These are phyloP conservation scores for Urophycis tenuis DNA, from an alignment of 2,797 vertebrate species.

Conservation along the genomic window DNA sequence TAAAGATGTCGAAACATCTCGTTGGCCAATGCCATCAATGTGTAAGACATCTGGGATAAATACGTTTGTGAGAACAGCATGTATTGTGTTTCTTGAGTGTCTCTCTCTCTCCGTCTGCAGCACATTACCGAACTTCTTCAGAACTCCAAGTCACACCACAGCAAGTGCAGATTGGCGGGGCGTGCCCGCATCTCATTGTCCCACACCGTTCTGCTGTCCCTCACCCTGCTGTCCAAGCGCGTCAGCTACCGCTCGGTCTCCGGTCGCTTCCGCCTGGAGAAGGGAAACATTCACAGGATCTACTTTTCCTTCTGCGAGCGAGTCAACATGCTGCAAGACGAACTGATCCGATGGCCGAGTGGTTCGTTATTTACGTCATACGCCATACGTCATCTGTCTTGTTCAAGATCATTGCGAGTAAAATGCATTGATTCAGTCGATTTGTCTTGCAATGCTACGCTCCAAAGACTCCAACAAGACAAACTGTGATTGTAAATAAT, in stretches of 20 bases:
- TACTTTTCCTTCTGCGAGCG: constrained; percentile 73
- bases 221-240: constrained; percentile 64
- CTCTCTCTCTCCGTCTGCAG: constrained; percentile 34
- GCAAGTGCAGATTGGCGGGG: constrained; percentile 58
- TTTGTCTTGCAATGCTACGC: too few relatives aligned
- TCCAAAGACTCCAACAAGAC: not conserved
- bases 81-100: not conserved
- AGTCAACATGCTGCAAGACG: constrained; percentile 56
- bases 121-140: constrained; percentile 65
- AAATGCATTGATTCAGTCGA: not conserved
- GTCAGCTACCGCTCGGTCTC: constrained; percentile 71
- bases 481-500: not conserved
- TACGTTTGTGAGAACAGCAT: not conserved
- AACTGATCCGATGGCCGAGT: constrained; percentile 60
- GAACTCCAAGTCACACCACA: constrained; percentile 51
- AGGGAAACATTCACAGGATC: constrained; percentile 74
- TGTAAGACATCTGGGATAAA: not conserved
- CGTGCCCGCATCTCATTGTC: constrained; percentile 68
- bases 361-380: constrained; percentile 44
- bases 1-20: constrained; percentile 7
- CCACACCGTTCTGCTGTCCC: constrained; percentile 68
- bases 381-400: not conserved
- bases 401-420: not conserved
- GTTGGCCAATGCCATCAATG: not conserved
- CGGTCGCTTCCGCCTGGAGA: constrained; percentile 68